Evolutionary conservation across 2,888 invertebrate genomes (phyloP).

Genomic region (Papilio elwesi): DNA sequence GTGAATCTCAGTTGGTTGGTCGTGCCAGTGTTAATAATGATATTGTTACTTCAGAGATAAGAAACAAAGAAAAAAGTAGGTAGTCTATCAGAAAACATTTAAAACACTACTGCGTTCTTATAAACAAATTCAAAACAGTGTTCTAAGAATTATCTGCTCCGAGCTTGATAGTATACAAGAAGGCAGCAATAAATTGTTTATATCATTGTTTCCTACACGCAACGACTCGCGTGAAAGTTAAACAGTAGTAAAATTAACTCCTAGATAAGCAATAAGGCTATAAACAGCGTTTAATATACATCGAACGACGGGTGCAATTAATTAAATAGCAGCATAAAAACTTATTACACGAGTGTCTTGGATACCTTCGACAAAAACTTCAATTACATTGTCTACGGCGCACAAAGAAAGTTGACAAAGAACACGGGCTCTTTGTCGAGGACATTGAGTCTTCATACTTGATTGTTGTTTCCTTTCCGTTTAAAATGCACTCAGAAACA

Average conservation of each 20-base stretch:
- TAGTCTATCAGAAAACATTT: background rate
- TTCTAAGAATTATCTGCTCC: conserved; percentile 24
- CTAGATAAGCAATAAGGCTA: conserved; percentile 40
- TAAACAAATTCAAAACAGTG: conserved; percentile 22
- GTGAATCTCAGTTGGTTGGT: background rate
- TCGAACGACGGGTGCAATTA: conserved; percentile 36
- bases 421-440: conserved; percentile 37
- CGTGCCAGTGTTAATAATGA: too few relatives aligned
- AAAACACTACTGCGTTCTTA: conserved; percentile 2
- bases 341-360: conserved; percentile 34
- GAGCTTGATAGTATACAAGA: conserved; percentile 16
- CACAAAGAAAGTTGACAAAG: conserved; percentile 39
- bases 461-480: conserved; percentile 80
- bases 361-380: conserved; percentile 36
- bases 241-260: conserved; percentile 42
- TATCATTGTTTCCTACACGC: conserved; percentile 40
- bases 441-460: conserved; percentile 67
- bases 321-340: conserved; percentile 39
- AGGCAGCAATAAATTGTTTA: conserved; percentile 34
- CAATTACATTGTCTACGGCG: conserved; percentile 34
- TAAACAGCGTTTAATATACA: conserved; percentile 39
- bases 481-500: conserved; percentile 68
- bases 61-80: background rate
- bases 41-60: background rate
- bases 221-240: conserved; percentile 38